Percentiles rank a stretch among this genome's conserved stretches.
Evolutionary conservation across 1,140 invertebrate genomes (phyloP).

Genomic region (Ylistrum balloti): DNA sequence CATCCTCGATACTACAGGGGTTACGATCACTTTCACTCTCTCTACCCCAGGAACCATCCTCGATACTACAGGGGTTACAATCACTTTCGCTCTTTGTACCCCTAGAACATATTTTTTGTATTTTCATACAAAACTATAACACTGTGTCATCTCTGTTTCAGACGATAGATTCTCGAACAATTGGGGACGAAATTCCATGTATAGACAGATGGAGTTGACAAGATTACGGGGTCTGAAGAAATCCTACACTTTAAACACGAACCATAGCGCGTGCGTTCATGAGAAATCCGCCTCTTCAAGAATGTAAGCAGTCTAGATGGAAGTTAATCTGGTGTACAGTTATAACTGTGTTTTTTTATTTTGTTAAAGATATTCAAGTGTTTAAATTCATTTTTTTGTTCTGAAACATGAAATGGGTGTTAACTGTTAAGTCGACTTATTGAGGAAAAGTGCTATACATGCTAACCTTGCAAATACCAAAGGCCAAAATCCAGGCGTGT

Average conservation of each 20-base stretch:
- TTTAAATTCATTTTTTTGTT: not conserved
- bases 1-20: no score
- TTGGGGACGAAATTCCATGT: conserved; percentile 60
- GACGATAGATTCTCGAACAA: conserved; percentile 52
- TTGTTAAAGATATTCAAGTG: not conserved
- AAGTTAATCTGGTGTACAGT: not conserved
- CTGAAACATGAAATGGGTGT: no score
- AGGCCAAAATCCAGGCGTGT: no score
- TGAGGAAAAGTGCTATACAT: no score
- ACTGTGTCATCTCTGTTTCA: not conserved
- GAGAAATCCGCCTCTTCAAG: not conserved
- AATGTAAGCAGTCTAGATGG: not conserved
- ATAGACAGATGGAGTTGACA: conserved; percentile 61
- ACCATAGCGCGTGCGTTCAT: conserved; percentile 41
- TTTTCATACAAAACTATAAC: no score
- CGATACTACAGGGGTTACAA: no score
- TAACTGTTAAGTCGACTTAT: no score
- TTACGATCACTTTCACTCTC: no score
- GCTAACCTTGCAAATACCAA: no score
- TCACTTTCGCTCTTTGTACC: no score
- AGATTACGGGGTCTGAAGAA: conserved; percentile 60
- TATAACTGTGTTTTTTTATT: not conserved
- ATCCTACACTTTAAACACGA: conserved; percentile 53
- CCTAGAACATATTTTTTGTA: no score
- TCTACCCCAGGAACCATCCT: no score